Evolutionary conservation across 1,140 invertebrate species (phyloP).

Genomic region (Scaptomyza graminum): DNA sequence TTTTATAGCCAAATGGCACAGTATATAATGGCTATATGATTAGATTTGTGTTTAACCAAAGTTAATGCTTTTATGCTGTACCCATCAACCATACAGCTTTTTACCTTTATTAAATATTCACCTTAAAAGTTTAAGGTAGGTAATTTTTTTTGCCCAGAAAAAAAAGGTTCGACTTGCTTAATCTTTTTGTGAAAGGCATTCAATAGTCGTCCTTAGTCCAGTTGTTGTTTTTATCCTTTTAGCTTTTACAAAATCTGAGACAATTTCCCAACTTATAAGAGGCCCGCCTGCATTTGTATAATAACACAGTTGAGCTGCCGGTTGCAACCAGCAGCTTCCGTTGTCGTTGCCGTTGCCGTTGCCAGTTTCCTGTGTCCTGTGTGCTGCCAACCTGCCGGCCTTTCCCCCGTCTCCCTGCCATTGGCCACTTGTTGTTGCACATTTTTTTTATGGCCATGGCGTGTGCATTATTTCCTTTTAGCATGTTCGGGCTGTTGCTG

Average conservation of each 20-base stretch:
- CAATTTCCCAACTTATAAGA: conserved; percentile 75
- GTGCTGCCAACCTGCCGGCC: conserved; percentile 3
- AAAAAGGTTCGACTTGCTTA: too few relatives aligned
- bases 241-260: conserved; percentile 72
- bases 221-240: conserved; percentile 18
- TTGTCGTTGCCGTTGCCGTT: conserved; percentile 26
- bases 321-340: conserved; percentile 62
- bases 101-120: background rate
- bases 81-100: conserved; percentile 9
- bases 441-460: conserved; percentile 52
- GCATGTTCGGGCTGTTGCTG: conserved; percentile 41
- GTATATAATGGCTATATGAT: conserved; percentile 49
- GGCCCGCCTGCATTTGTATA: conserved; percentile 70
- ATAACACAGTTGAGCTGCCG: conserved; percentile 68
- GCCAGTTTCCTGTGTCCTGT: conserved; percentile 26
- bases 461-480: conserved; percentile 79
- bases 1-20: conserved; percentile 36
- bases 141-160: too few relatives aligned
- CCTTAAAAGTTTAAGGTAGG: background rate
- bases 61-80: conserved; percentile 31
- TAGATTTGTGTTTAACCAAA: conserved; percentile 10
- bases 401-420: conserved; percentile 6
- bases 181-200: conserved; percentile 7
- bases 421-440: conserved; percentile 75
- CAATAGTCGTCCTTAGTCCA: background rate